phyloP scores from a whole-genome alignment of 2,888 invertebrate species.

The Podotricha telesiphe region DNA sequence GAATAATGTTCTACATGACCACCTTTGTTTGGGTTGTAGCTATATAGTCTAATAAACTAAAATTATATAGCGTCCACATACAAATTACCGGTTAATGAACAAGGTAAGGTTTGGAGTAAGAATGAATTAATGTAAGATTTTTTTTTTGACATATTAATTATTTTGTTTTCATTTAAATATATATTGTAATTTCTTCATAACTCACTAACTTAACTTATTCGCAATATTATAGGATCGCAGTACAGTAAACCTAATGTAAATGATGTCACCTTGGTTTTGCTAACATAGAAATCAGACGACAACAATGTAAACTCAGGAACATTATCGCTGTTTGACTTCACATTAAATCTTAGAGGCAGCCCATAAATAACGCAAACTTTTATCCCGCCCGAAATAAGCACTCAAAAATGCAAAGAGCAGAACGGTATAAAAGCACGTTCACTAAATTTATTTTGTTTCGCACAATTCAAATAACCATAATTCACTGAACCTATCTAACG shows the following conservation, averaged over 20 bases:
- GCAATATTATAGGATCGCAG: too few relatives aligned
- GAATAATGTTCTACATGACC: conserved; percentile 29
- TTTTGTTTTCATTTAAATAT: too few relatives aligned
- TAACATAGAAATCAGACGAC: conserved; percentile 51
- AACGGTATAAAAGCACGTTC: conserved; percentile 81
- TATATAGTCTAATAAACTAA: not conserved
- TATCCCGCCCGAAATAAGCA: conserved; percentile 83
- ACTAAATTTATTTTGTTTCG: conserved; percentile 84
- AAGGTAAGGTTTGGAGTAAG: not conserved
- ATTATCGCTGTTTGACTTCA: conserved; percentile 83
- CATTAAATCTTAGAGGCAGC: conserved; percentile 80
- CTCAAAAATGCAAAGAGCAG: conserved; percentile 84
- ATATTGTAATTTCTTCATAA: too few relatives aligned
- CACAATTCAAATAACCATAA: conserved; percentile 84
- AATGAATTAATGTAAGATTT: not conserved
- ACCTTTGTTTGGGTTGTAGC: conserved; percentile 16
- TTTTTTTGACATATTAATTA: too few relatives aligned
- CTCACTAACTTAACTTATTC: too few relatives aligned
- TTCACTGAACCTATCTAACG: conserved; percentile 80
- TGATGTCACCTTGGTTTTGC: conserved; percentile 27
- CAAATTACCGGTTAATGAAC: not conserved
- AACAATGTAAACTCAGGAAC: conserved; percentile 72
- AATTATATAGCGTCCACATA: not conserved
- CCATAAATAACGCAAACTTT: conserved; percentile 83
- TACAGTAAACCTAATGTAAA: conserved; percentile 24